phyloP scores from a whole-genome alignment of 2,797 vertebrate species.

The Esox masquinongy region DNA sequence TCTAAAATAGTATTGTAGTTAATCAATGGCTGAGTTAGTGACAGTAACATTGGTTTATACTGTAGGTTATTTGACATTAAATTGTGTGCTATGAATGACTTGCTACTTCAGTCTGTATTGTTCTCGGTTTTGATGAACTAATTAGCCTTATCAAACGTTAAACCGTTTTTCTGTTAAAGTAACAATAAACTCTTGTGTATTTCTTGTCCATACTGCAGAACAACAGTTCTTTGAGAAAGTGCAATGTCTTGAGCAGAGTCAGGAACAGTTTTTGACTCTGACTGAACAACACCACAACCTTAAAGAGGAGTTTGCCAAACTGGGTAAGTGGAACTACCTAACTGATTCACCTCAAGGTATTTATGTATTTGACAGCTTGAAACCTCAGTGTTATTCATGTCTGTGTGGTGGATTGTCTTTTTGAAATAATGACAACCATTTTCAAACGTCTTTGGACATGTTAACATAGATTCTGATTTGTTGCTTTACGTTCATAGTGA shows the following conservation, averaged over 20 bases:
- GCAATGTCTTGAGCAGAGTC: constrained; percentile 87
- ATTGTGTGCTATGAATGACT: no score
- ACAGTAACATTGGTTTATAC: neutral
- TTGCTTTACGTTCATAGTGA: no score
- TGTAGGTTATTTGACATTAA: no score
- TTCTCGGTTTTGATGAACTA: no score
- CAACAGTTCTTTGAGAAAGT: constrained; percentile 98
- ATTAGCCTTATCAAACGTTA: no score
- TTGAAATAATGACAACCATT: no score
- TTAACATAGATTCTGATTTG: no score
- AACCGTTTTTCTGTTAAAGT: no score
- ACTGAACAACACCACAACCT: constrained; percentile 85
- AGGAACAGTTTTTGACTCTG: constrained; percentile 86
- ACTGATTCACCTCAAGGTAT: neutral
- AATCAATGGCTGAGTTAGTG: neutral
- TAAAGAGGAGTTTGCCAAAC: constrained; percentile 79
- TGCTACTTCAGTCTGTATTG: no score
- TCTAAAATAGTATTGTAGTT: neutral
- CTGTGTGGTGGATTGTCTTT: no score
- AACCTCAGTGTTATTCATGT: neutral
- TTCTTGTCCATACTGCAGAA: constrained; percentile 69
- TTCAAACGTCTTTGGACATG: no score
- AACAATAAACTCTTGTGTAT: neutral
- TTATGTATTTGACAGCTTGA: neutral
- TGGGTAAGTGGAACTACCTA: constrained; percentile 72